phyloP scores from a whole-genome alignment of 2,113 vertebrate species.

The Eurystomus gularis region DNA sequence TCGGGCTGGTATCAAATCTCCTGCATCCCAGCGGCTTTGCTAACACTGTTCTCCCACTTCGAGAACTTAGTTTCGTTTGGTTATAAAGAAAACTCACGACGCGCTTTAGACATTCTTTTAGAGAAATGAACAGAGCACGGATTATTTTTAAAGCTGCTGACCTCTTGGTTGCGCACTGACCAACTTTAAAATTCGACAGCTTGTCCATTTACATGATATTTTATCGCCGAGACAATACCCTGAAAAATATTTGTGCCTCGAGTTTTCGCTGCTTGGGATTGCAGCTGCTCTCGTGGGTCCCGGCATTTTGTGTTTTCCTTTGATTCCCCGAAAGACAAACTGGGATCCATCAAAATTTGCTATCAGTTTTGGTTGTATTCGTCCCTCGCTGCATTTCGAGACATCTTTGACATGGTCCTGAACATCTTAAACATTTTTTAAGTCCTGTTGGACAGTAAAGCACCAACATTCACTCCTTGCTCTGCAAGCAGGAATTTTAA shows the following conservation, averaged over 20 bases:
- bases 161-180: neutral
- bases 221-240: neutral
- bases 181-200: neutral
- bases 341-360: neutral
- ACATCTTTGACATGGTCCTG: fast-evolving
- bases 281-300: neutral
- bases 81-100: neutral
- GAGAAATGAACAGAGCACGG: neutral
- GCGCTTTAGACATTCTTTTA: fast-evolving
- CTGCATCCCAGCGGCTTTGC: neutral
- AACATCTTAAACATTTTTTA: neutral
- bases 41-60: neutral
- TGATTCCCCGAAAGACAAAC: neutral
- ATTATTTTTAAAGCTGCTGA: neutral
- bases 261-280: neutral
- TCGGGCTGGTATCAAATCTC: neutral
- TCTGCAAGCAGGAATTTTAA: neutral
- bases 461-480: neutral
- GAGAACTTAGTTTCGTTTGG: neutral
- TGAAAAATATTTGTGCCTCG: neutral
- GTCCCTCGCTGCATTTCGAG: neutral
- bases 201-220: neutral
- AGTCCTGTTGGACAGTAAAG: neutral
- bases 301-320: neutral
- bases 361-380: neutral